Evolutionary conservation across 1,140 invertebrate genomes (phyloP), one percentile per base, ranked within the genome.

Genomic region (Drosophila pruinosa): DNA sequence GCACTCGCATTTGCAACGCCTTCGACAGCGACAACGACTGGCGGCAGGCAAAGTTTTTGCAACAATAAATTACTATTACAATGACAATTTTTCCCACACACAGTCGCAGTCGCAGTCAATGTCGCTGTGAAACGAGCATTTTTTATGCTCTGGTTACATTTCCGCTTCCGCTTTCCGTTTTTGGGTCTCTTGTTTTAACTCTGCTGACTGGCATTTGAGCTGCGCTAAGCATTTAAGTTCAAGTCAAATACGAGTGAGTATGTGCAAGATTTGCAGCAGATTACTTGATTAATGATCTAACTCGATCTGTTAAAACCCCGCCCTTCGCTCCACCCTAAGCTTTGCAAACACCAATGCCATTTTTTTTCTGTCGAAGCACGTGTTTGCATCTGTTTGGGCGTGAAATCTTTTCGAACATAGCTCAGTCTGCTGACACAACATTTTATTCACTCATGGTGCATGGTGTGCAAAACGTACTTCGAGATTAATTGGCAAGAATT

Each of bases 31-130:
- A 77, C 58, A 59, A 41, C 21, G 22, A 43, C 24, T 28, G 31
- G 50, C 8, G 47, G 62, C 47, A 57, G 72, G 57, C 45, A 67
- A 59, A 59, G 68, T 83, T 85, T 75, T 79, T 39, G 58, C 57
- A 69, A 72, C 80, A 76, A 86, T 86, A 86, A 86, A 86, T 86
- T 86, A 86, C 81, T 80, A 86, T 86, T 86, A 81, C 81, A 86
- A 77, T 76, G 77, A 85, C 81, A 80, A 81, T 86, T 77, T 48
- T 62, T 31, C 28, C 65, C 74, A 61, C 21, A 34, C 24, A 39
- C 24, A 45, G 7, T 31, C 10, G 26, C 14, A 47, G 8, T 34
- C 22, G 31, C 26, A 17, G 39, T 21, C 26, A 14, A 4, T 17
- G 15, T 21, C 21, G 12, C 53, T 54, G 26, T 12, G 26, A 10